Evolutionary conservation across 53 echinoderm and acorn worm genomes (phyloP).

Genomic region (Astropecten irregularis): DNA sequence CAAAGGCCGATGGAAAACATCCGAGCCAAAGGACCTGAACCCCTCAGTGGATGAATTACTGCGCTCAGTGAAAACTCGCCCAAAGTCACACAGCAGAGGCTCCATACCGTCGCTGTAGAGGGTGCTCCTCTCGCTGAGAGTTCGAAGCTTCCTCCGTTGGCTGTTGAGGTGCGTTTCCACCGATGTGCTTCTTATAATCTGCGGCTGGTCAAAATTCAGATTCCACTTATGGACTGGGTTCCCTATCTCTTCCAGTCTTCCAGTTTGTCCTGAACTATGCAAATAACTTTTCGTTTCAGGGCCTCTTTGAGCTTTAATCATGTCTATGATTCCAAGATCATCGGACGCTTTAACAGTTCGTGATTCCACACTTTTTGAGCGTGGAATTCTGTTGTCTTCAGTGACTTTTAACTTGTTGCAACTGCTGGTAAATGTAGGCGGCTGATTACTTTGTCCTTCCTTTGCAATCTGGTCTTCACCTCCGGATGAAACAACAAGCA

Average conservation of each 20-base stretch:
- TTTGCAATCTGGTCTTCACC: too few relatives aligned
- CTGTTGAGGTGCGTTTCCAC: slow-evolving; percentile 28
- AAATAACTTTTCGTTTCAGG: not conserved
- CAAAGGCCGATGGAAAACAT: slow-evolving; percentile 18
- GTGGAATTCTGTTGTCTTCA: too few relatives aligned
- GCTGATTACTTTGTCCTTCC: too few relatives aligned
- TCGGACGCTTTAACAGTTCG: not conserved
- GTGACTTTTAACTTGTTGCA: too few relatives aligned
- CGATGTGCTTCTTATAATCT: slow-evolving; percentile 28
- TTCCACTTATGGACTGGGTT: slow-evolving; percentile 24
- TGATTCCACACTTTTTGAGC: too few relatives aligned
- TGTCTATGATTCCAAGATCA: not conserved
- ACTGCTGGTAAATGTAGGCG: too few relatives aligned
- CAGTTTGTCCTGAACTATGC: not conserved
- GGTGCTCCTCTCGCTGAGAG: slow-evolving; percentile 40
- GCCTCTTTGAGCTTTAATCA: not conserved
- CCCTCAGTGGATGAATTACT: slow-evolving; percentile 32
- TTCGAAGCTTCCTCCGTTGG: slow-evolving; percentile 24
- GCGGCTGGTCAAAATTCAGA: slow-evolving; percentile 15
- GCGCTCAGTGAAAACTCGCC: slow-evolving; percentile 19
- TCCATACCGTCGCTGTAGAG: slow-evolving; percentile 46
- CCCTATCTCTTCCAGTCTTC: not conserved
- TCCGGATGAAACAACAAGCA: too few relatives aligned
- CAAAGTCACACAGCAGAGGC: slow-evolving; percentile 22
- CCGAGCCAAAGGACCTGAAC: slow-evolving; percentile 25